Base-by-base conservation (phyloP, 2,113 vertebrate genomes). In the Muntiacus reevesi region DNA sequence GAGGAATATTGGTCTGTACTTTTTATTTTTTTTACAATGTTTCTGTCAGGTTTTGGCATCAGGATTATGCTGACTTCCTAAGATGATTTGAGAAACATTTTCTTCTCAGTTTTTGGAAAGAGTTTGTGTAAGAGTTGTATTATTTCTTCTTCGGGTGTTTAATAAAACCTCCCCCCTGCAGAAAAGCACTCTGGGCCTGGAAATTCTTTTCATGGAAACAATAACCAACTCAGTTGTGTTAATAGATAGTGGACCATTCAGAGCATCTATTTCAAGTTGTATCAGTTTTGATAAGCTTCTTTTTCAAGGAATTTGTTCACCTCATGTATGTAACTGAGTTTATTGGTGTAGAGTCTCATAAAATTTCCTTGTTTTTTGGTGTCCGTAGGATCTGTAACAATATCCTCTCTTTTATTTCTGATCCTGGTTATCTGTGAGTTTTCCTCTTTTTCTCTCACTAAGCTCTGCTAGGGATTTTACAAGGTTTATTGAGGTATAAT, bases 401-500 rank as follows among this genome's bases (percentile, higher is more conserved):
- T 93, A 54, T 50, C 17, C 27, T 60, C 21, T 81, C 23, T 84
- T 96, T 92, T 62, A 92, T 96, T 94, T 83, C 40, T 83, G 93
- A 86, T 82, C 36, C 47, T 60, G 30, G 21, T 33, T 89, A 79
- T 62, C 36, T 83, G 47, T 50, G 52, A 33, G 47, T 55, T n/a
- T 59, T 21, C 23, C 4, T 2, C 21, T 17, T 67, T 45, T 45
- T 59, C 87, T 74, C 87, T 87, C 79, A 57, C 88, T 71, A 55
- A 86, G 43, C 87, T 47, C 25, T 95, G 78, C 19, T 55, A 89
- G 54, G 79, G 62, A 89, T 89, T 96, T 92, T 40, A 92, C 83
- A 57, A 90, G 79, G 71, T 45, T 83, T 78, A 47, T 27, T 33
- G 76, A 89, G 55, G 25, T 17, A 79, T 88, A 45, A 92, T 50